Conservation (phyloP, 2,888 invertebrate genomes). For the Eumacrocentrus americanus region DNA sequence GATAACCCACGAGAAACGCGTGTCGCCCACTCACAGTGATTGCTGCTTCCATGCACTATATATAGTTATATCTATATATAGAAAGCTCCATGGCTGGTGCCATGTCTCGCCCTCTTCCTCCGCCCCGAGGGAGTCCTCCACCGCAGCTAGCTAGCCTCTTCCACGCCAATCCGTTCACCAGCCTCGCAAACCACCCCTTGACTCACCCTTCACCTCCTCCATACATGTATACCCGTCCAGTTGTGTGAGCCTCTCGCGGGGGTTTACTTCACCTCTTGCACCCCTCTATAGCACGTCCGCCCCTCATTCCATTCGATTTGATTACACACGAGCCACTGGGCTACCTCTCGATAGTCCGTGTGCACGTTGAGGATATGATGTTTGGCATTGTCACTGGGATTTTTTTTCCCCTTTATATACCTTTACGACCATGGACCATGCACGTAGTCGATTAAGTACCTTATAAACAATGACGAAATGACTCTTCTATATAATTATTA, state of each 20-base stretch:
- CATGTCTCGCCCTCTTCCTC: constrained; percentile 20
- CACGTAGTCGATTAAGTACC: too few species aligned
- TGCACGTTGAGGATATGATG: too few species aligned
- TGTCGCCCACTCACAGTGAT: constrained; percentile 60
- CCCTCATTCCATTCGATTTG: too few species aligned
- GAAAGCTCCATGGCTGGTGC: constrained; percentile 26
- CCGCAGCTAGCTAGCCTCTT: constrained; percentile 26
- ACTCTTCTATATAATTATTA: too few species aligned
- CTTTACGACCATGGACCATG: too few species aligned
- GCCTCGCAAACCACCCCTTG: constrained; percentile 30
- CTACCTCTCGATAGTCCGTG: too few species aligned
- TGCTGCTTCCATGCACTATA: constrained; percentile 56
- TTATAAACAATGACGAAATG: too few species aligned
- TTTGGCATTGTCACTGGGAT: too few species aligned
- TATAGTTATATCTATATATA: too few species aligned
- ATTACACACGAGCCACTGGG: too few species aligned
- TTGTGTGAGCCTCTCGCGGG: constrained; percentile 22
- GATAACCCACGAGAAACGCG: constrained; percentile 56
- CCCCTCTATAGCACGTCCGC: too few species aligned
- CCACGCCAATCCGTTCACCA: constrained; percentile 36
- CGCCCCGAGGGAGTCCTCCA: constrained; percentile 10
- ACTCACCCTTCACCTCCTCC: constrained; percentile 33
- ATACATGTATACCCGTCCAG: constrained; percentile 33
- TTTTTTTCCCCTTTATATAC: too few species aligned
- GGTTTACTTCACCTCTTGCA: constrained; percentile 14